A percentile compares a stretch with the other conserved stretches of the same genome.
These are phyloP conservation scores for Rhabdornis inornatus DNA, from an alignment of 2,113 vertebrate genomes.

Conservation along the genomic window DNA sequence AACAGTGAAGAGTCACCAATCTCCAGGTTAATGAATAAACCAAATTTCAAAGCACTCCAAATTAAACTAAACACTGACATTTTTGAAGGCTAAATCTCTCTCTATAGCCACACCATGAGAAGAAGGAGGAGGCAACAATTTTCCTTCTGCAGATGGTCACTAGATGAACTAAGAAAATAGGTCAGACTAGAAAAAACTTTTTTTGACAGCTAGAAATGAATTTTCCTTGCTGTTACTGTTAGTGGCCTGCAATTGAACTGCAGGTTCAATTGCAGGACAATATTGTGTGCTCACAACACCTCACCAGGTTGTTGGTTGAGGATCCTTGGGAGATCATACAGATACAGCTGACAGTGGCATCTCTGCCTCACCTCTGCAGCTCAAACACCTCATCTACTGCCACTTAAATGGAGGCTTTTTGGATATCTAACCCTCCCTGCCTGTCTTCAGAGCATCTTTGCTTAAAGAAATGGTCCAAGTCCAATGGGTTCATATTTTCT, in stretches of 20 bases:
- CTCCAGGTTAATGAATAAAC: background rate
- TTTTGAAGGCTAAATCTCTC: background rate
- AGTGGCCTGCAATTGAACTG: conserved; percentile 74
- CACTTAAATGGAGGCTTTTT: background rate
- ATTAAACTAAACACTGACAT: background rate
- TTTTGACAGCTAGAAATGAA: background rate
- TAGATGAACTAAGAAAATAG: background rate
- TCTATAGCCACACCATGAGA: background rate
- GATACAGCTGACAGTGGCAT: conserved; percentile 25
- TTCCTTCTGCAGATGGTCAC: background rate
- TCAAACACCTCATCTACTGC: background rate
- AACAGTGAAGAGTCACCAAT: background rate
- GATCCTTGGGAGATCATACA: conserved; percentile 81
- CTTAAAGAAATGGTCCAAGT: conserved; percentile 70
- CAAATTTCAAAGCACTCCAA: background rate
- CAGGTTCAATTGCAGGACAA: conserved; percentile 58
- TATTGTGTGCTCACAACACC: conserved; percentile 67
- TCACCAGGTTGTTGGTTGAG: conserved; percentile 76
- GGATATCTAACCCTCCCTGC: background rate
- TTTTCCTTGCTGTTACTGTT: conserved; percentile 91
- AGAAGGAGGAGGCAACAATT: background rate
- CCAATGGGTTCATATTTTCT: background rate
- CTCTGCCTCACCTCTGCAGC: conserved; percentile 9
- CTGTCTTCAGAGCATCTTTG: conserved; percentile 63
- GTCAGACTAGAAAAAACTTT: background rate